phyloP scores from a whole-genome alignment of 2,113 vertebrate species.

The Trichechus manatus region DNA sequence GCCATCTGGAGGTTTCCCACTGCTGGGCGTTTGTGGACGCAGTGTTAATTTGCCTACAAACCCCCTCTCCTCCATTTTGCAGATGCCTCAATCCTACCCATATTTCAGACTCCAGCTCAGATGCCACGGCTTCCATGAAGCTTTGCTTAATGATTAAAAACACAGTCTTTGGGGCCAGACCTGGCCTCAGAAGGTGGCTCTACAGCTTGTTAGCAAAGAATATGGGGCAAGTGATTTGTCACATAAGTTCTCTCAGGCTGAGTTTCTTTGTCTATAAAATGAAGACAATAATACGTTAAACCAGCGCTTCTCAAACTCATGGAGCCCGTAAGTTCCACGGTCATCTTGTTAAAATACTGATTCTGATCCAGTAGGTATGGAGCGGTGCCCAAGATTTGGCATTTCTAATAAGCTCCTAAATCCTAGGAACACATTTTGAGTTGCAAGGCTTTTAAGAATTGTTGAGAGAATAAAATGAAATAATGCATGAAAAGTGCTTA shows the following conservation, averaged over 20 bases:
- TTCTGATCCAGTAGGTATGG: neutral
- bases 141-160: neutral
- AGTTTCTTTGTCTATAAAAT: slow-evolving; percentile 30
- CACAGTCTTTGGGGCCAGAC: neutral
- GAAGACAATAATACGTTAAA: neutral
- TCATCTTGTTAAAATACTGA: slow-evolving; percentile 21
- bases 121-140: neutral
- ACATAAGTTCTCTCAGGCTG: neutral
- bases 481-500: neutral
- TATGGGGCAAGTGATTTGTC: neutral
- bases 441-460: neutral
- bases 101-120: neutral
- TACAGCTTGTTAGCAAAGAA: neutral
- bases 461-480: slow-evolving; percentile 20
- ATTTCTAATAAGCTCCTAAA: slow-evolving; percentile 6
- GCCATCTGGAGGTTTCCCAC: neutral
- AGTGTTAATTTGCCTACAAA: neutral
- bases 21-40: neutral
- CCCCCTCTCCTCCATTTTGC: neutral
- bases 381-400: neutral
- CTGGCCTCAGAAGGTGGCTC: neutral
- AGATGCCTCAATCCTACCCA: neutral
- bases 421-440: slow-evolving; percentile 11
- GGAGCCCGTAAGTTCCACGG: neutral
- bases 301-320: neutral